phyloP scores from a whole-genome alignment of 2,113 vertebrate genomes.

The Osmerus mordax region DNA sequence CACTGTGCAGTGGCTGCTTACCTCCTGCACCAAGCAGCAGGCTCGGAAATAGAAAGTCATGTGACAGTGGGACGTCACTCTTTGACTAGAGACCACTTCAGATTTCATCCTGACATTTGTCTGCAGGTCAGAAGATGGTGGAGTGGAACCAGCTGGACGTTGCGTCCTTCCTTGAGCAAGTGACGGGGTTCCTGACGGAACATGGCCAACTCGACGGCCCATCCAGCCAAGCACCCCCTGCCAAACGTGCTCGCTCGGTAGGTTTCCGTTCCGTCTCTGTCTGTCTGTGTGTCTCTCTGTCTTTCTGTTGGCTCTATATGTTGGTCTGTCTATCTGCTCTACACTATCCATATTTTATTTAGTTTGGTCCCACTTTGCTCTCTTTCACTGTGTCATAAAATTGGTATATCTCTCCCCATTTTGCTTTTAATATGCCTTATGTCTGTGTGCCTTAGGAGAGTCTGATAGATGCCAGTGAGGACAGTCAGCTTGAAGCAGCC shows the following conservation, averaged over 20 bases:
- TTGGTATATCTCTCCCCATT: conserved; percentile 34
- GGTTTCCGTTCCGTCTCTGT: conserved; percentile 58
- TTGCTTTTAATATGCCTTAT: neutral
- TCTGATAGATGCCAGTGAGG: conserved; percentile 97
- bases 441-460: conserved; percentile 82
- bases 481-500: conserved; percentile 97
- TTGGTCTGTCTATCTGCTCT: neutral
- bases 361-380: conserved; percentile 11
- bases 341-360: neutral
- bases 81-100: too few relatives aligned
- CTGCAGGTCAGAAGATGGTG: conserved; percentile 93
- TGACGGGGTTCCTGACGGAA: conserved; percentile 91
- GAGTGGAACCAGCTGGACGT: conserved; percentile 99
- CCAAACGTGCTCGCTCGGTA: conserved; percentile 90
- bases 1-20: too few relatives aligned
- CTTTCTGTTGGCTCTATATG: neutral
- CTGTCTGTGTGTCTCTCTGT: neutral
- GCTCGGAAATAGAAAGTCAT: too few relatives aligned
- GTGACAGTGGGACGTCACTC: too few relatives aligned
- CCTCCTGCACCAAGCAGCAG: too few relatives aligned
- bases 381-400: conserved; percentile 22
- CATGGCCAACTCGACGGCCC: conserved; percentile 95
- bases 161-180: conserved; percentile 93
- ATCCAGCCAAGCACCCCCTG: conserved; percentile 87
- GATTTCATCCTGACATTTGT: neutral